Base-by-base conservation (phyloP, 1,140 invertebrate genomes). In the Bombus soroeensis region DNA sequence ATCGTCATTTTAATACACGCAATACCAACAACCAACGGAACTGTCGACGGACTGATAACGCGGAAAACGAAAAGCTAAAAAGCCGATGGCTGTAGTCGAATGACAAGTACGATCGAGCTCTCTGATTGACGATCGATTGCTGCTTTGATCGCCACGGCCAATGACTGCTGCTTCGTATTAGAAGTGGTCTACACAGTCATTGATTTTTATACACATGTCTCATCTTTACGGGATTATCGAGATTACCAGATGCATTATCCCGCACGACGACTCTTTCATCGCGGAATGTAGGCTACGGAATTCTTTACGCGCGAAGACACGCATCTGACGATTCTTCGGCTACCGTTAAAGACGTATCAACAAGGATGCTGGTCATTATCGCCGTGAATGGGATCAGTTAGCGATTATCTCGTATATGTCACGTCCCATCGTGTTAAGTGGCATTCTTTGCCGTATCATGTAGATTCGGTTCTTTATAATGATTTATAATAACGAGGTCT, bases 81-180 rank as follows among this genome's bases (percentile, higher is more conserved):
- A 37, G 13, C 53, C 39, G 74, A 78, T 59, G 10, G 47, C 57
- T 53, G 57, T 13, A 74, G 70, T 64, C 73, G 72, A 39, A 70
- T 81, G 77, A 66, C 83, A 83, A 53, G 41, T 68, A 39, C 81
- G 74, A 64, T 25, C 81, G 37, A 57, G 39, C 43, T 47, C 59
- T 34, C 70, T 72, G 74, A 79, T 87, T 1, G 70, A 82, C 64
- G 80, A 87, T 84, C 70, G 59, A 37, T 1, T 1, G 39, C 43
- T 62, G 68, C 68, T 84, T 78, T 15, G 71, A 84, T 84, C 43
- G 53, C 28, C 74, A 13, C 12, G 41, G 13, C 1, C 6, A 15
- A 41, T 34, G 1, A 83, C 57, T 32, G 70, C 28, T 73, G 72
- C 37, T 28, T 70, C 62, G 25, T n/a, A 53, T 53, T 81, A 22